A percentile compares a stretch with the other conserved stretches of the same genome.
Conservation (phyloP, 2,888 invertebrate genomes). For the Augochlorella aurata region DNA sequence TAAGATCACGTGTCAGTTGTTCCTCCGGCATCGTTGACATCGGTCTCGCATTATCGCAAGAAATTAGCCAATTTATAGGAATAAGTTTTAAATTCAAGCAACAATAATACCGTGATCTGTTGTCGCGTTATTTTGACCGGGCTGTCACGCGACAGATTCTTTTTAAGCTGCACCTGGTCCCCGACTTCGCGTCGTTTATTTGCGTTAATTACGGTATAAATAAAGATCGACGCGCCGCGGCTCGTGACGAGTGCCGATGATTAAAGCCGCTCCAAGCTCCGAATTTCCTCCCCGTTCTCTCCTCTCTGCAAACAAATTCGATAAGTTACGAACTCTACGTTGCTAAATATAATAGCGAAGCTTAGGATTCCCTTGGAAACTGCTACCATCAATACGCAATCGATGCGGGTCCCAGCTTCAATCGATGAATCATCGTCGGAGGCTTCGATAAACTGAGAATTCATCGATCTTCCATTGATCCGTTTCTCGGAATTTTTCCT, state of each 20-base stretch:
- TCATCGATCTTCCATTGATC: too few relatives aligned
- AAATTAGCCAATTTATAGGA: not conserved
- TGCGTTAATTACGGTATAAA: conserved; percentile 37
- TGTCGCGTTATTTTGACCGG: conserved; percentile 41
- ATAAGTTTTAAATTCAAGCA: not conserved
- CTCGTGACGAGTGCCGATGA: not conserved
- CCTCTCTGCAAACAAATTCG: not conserved
- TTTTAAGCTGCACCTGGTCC: conserved; percentile 24
- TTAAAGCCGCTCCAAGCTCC: not conserved
- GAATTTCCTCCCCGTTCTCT: not conserved
- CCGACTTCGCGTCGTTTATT: conserved; percentile 9
- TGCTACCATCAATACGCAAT: too few relatives aligned
- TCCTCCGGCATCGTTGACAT: too few relatives aligned
- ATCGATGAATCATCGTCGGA: not conserved
- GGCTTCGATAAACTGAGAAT: not conserved
- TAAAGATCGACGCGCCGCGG: conserved; percentile 8
- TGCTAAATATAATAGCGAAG: not conserved
- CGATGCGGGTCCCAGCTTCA: too few relatives aligned
- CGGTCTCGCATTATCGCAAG: too few relatives aligned
- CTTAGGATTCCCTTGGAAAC: not conserved
- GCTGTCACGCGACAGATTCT: conserved; percentile 23
- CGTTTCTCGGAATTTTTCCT: too few relatives aligned
- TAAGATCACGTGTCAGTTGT: too few relatives aligned
- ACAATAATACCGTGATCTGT: conserved; percentile 23
- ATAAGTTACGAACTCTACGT: not conserved